These are phyloP conservation scores for Pseudanteris insignis DNA, from an alignment of 2,888 invertebrate genomes.

Conservation along the genomic window DNA sequence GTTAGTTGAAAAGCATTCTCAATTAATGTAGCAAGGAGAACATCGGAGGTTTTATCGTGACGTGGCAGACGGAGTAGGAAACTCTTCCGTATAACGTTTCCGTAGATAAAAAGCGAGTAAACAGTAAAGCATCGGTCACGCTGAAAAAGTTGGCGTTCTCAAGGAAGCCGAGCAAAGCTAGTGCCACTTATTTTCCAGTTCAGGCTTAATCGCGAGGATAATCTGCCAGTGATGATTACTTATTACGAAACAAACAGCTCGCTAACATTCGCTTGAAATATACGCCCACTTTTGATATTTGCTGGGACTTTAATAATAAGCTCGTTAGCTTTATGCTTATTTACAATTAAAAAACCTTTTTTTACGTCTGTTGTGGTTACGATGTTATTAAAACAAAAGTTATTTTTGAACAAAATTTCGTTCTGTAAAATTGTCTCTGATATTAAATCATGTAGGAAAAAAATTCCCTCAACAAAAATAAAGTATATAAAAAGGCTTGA, in stretches of 20 bases:
- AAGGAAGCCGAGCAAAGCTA: slow-evolving; percentile 15
- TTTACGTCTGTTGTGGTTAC: too few species aligned
- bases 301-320: too few species aligned
- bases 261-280: slow-evolving; percentile 26
- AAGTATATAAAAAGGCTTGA: too few species aligned
- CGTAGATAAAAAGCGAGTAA: slow-evolving; percentile 32
- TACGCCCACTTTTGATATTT: slow-evolving; percentile 20
- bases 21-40: slow-evolving; percentile 22
- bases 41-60: slow-evolving; percentile 22
- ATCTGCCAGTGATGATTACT: slow-evolving; percentile 36
- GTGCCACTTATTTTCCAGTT: slow-evolving; percentile 31
- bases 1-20: slow-evolving; percentile 12
- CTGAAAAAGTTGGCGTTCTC: slow-evolving; percentile 26
- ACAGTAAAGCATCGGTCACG: slow-evolving; percentile 38
- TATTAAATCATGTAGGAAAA: too few species aligned
- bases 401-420: too few species aligned
- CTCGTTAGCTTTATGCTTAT: too few species aligned
- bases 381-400: too few species aligned
- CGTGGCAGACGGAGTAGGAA: too few species aligned
- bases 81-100: slow-evolving; percentile 31
- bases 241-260: slow-evolving; percentile 26
- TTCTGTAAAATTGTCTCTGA: too few species aligned
- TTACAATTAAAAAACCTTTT: too few species aligned
- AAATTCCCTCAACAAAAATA: too few species aligned
- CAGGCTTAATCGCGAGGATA: slow-evolving; percentile 31